Percentiles rank a stretch among this genome's conserved stretches.
These are phyloP conservation scores for Catostomus latipinnis DNA, from an alignment of 2,797 vertebrate species.

Conservation along the genomic window DNA sequence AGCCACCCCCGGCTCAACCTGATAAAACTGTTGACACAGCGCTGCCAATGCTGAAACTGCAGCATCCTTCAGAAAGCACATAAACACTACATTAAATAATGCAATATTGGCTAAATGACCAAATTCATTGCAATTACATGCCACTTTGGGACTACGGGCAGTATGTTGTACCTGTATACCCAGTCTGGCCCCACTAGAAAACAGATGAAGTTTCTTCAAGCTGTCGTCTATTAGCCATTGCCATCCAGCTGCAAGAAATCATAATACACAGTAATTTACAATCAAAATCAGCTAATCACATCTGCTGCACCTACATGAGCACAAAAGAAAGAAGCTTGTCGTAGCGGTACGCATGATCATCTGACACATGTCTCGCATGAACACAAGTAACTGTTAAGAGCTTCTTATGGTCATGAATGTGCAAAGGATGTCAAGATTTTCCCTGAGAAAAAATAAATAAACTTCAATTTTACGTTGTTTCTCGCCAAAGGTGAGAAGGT, in stretches of 20 bases:
- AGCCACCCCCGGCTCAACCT: slow-evolving; percentile 71
- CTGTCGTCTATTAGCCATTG: slow-evolving; percentile 91
- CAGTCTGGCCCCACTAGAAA: slow-evolving; percentile 78
- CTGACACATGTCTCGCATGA: too few relatives aligned
- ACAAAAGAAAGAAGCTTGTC: too few relatives aligned
- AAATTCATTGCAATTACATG: neutral
- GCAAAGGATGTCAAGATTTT: too few relatives aligned
- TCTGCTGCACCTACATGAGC: too few relatives aligned
- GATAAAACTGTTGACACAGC: slow-evolving; percentile 86
- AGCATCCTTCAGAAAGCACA: slow-evolving; percentile 72
- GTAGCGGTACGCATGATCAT: too few relatives aligned
- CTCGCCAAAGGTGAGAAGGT: too few relatives aligned
- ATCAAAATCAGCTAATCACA: neutral
- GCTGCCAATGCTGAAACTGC: slow-evolving; percentile 84
- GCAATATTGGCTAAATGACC: neutral
- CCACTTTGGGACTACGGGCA: neutral
- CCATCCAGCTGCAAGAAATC: slow-evolving; percentile 83
- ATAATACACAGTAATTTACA: neutral
- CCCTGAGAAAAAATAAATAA: too few relatives aligned
- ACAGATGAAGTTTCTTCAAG: slow-evolving; percentile 82
- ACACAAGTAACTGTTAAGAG: too few relatives aligned
- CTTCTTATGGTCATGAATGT: too few relatives aligned
- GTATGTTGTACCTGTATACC: slow-evolving; percentile 79
- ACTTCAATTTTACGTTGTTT: too few relatives aligned
- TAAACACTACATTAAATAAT: slow-evolving; percentile 7